Conservation (phyloP, 2,888 invertebrate genomes). For the Drosophila paramelanica region DNA sequence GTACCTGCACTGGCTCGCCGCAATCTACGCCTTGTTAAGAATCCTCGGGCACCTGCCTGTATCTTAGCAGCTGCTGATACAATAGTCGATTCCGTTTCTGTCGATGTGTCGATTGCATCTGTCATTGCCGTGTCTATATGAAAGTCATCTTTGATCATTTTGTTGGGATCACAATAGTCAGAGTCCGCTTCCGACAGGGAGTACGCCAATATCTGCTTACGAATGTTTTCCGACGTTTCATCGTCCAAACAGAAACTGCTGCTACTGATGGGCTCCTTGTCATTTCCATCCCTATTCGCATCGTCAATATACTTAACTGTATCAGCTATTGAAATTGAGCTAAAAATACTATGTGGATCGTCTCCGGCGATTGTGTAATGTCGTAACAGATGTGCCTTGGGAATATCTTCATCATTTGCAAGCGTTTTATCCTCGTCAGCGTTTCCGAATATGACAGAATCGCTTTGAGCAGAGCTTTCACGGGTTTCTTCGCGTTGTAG, state of each 20-base stretch:
- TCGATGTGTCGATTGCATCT: slow-evolving; percentile 77
- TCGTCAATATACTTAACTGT: slow-evolving; percentile 58
- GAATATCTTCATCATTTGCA: slow-evolving; percentile 37
- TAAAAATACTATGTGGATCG: slow-evolving; percentile 59
- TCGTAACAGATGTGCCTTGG: slow-evolving; percentile 59
- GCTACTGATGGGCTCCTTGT: slow-evolving; percentile 35
- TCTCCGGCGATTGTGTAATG: slow-evolving; percentile 73
- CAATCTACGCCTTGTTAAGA: slow-evolving; percentile 78
- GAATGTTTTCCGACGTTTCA: slow-evolving; percentile 78
- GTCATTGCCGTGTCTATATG: slow-evolving; percentile 82
- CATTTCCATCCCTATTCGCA: slow-evolving; percentile 25
- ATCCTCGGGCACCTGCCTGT: slow-evolving; percentile 83
- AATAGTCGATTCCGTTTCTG: slow-evolving; percentile 84
- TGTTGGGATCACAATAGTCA: slow-evolving; percentile 75
- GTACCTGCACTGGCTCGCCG: slow-evolving; percentile 76
- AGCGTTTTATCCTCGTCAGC: slow-evolving; percentile 21
- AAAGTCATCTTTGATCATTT: slow-evolving; percentile 72
- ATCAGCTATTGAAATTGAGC: slow-evolving; percentile 74
- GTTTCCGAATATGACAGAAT: slow-evolving; percentile 72
- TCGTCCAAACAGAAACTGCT: slow-evolving; percentile 75
- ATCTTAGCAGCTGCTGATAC: slow-evolving; percentile 83
- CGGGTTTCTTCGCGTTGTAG: slow-evolving; percentile 70
- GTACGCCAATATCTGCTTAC: slow-evolving; percentile 82
- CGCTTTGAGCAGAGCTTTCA: slow-evolving; percentile 79
- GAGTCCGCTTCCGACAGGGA: slow-evolving; percentile 84